Evolutionary conservation across 2,797 vertebrate species (phyloP).

Genomic region (Vireo griseus): DNA sequence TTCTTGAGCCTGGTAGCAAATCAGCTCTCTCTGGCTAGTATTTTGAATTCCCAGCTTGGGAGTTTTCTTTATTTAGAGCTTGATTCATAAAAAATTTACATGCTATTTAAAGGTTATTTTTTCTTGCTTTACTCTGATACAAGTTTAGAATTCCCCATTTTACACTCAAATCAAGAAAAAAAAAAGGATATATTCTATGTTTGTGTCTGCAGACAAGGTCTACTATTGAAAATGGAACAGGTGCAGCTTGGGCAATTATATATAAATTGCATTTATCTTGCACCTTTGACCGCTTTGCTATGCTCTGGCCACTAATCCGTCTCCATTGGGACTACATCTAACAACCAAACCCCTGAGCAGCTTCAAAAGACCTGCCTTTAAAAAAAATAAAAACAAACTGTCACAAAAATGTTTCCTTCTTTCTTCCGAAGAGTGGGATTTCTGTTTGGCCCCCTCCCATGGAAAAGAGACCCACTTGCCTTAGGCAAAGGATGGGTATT

Average conservation of each 20-base stretch:
- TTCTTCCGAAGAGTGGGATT: background rate
- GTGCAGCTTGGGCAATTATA: slow-evolving; percentile 60
- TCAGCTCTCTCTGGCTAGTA: slow-evolving; percentile 53
- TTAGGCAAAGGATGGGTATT: slow-evolving; percentile 1
- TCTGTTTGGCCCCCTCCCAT: background rate
- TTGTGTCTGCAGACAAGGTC: slow-evolving; percentile 21
- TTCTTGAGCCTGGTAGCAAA: slow-evolving; percentile 65
- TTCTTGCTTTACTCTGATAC: slow-evolving; percentile 49
- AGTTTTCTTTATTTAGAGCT: slow-evolving; percentile 69
- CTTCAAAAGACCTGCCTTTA: slow-evolving; percentile 44
- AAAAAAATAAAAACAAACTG: slow-evolving; percentile 36
- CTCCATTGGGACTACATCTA: slow-evolving; percentile 54
- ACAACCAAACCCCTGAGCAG: slow-evolving; percentile 16
- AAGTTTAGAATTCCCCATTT: slow-evolving; percentile 56
- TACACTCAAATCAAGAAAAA: slow-evolving; percentile 36
- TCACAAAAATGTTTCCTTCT: slow-evolving; percentile 44
- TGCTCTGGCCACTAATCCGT: slow-evolving; percentile 51
- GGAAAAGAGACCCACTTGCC: background rate
- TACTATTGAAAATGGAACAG: slow-evolving; percentile 56
- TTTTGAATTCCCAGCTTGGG: slow-evolving; percentile 65
- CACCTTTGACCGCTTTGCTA: slow-evolving; percentile 53
- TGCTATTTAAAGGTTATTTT: slow-evolving; percentile 65
- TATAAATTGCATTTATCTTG: slow-evolving; percentile 65
- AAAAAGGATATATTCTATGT: background rate
- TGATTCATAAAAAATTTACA: slow-evolving; percentile 71